These are phyloP conservation scores for Pseudochaenichthys georgianus DNA, from an alignment of 2,797 vertebrate genomes.

Conservation along the genomic window DNA sequence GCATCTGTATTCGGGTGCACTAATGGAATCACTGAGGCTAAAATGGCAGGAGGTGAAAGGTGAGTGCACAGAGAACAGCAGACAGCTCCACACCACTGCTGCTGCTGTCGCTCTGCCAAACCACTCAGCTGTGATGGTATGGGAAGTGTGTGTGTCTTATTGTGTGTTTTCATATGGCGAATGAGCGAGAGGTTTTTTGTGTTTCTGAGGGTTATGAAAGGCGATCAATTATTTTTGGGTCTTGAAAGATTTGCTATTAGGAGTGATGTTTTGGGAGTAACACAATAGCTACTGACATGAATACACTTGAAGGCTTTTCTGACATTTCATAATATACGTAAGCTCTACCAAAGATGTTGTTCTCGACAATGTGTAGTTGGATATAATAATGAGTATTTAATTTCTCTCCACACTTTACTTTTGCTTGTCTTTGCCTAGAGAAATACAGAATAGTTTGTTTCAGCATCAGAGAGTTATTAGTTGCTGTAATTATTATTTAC, in stretches of 20 bases:
- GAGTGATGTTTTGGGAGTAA: conserved; percentile 41
- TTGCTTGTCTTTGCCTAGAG: background rate
- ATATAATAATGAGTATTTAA: conserved; percentile 1
- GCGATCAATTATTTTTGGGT: conserved; percentile 52
- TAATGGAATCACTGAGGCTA: conserved; percentile 84
- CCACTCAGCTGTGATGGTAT: conserved; percentile 76
- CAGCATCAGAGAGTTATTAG: background rate
- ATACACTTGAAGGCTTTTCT: conserved; percentile 35
- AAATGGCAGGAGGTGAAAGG: conserved; percentile 83
- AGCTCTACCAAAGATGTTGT: conserved; percentile 20
- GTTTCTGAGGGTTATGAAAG: conserved; percentile 15
- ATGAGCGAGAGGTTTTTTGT: conserved; percentile 26
- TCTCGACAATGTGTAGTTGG: background rate
- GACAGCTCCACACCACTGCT: conserved; percentile 72
- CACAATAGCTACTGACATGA: conserved; percentile 60
- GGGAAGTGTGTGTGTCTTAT: conserved; percentile 39
- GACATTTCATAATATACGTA: conserved; percentile 38
- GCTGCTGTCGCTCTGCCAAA: conserved; percentile 75
- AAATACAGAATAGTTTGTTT: background rate
- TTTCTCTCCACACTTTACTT: background rate
- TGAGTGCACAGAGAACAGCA: conserved; percentile 79
- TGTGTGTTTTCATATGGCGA: conserved; percentile 12
- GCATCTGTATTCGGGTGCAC: conserved; percentile 81
- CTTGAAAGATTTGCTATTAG: conserved; percentile 46
- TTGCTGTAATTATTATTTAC: background rate